phyloP scores from a whole-genome alignment of 2,113 vertebrate genomes.

The Silurus asotus region DNA sequence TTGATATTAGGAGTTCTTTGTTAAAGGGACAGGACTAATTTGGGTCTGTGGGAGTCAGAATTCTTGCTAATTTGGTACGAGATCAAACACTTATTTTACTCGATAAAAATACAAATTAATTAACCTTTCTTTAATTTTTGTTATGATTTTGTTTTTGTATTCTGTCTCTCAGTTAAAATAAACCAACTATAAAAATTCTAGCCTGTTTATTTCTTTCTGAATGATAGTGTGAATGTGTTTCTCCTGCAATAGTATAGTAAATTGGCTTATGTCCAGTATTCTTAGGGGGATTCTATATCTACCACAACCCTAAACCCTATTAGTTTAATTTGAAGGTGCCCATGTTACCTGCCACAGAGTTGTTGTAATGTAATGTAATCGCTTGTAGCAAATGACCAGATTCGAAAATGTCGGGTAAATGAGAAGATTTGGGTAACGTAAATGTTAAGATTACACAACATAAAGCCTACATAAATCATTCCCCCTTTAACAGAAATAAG shows the following conservation, averaged over 20 bases:
- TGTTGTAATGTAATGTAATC: neutral
- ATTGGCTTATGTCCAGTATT: neutral
- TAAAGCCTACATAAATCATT: constrained; percentile 1
- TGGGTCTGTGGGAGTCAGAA: too few relatives aligned
- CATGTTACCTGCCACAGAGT: neutral
- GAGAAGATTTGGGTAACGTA: neutral
- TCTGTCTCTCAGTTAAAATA: too few relatives aligned
- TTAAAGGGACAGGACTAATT: too few relatives aligned
- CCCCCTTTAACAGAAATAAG: neutral
- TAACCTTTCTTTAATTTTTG: too few relatives aligned
- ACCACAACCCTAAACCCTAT: neutral
- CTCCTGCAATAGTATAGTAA: too few relatives aligned
- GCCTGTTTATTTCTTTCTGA: too few relatives aligned
- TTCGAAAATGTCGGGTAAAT: neutral
- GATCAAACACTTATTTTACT: too few relatives aligned
- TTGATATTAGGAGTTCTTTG: too few relatives aligned
- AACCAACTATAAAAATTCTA: too few relatives aligned
- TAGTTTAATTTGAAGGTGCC: neutral
- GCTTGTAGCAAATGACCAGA: neutral
- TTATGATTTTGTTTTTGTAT: too few relatives aligned
- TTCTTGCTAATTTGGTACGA: too few relatives aligned
- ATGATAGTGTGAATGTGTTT: neutral
- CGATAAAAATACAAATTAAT: too few relatives aligned
- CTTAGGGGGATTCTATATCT: neutral
- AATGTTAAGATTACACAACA: constrained; percentile 2